Percentiles rank a stretch among this genome's conserved stretches.
These are phyloP conservation scores for Austrofundulus limnaeus DNA, from an alignment of 2,113 vertebrate genomes.

Conservation along the genomic window DNA sequence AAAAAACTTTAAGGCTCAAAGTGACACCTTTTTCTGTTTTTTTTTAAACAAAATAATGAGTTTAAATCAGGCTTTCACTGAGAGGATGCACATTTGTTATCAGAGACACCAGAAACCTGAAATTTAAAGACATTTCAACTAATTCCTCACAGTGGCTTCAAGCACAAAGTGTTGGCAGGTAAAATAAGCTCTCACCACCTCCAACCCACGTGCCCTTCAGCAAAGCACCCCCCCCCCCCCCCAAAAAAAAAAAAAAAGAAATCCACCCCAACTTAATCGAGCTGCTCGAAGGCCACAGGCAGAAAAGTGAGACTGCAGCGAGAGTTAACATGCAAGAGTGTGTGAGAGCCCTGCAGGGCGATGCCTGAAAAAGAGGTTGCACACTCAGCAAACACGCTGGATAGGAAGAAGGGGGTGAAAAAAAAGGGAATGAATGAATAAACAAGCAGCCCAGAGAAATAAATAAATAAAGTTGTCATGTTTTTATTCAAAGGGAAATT, in stretches of 20 bases:
- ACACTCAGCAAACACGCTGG: slow-evolving; percentile 54
- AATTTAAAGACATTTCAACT: slow-evolving; percentile 23
- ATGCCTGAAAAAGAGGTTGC: slow-evolving; percentile 40
- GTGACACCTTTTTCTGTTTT: slow-evolving; percentile 9
- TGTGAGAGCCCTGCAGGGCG: slow-evolving; percentile 47
- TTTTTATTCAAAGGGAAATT: slow-evolving; percentile 47
- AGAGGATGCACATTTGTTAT: slow-evolving; percentile 26
- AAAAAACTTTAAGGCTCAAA: neutral
- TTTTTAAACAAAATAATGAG: neutral
- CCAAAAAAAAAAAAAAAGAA: neutral
- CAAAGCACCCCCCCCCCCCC: slow-evolving; percentile 52
- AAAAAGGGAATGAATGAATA: slow-evolving; percentile 50
- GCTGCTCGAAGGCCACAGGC: slow-evolving; percentile 46
- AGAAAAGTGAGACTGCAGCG: slow-evolving; percentile 38
- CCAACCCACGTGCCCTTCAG: slow-evolving; percentile 59
- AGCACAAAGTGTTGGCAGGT: slow-evolving; percentile 49
- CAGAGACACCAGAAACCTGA: slow-evolving; percentile 32
- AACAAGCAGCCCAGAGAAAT: slow-evolving; percentile 43
- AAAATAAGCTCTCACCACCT: slow-evolving; percentile 54
- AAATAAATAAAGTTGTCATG: slow-evolving; percentile 44
- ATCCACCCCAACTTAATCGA: slow-evolving; percentile 9
- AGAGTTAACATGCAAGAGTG: slow-evolving; percentile 29
- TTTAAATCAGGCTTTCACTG: slow-evolving; percentile 7
- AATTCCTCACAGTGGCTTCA: slow-evolving; percentile 44
- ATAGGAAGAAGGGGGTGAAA: slow-evolving; percentile 8